Evolutionary conservation across 2,888 invertebrate genomes (phyloP), one percentile per base, ranked within the genome.

Genomic region (Cacoxenus indagator): DNA sequence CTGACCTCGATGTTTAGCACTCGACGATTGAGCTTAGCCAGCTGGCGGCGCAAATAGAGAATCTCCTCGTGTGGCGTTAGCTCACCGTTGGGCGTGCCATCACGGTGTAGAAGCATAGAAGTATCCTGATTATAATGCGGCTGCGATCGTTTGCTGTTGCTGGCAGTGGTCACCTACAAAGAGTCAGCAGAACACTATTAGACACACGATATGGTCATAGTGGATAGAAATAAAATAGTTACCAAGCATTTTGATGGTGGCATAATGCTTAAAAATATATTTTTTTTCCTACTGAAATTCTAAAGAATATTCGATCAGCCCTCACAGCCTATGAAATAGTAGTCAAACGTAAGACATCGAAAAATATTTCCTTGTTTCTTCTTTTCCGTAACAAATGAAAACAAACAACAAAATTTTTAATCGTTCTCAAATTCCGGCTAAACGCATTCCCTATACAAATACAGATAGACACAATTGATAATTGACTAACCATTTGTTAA

Each of bases 1-100:
- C 96, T 96, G 72, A 96, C 91, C 89, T 97, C 97, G 73, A 97
- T 91, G 5, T 94, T 92, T 90, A 96, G 92, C 8, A 97, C 93
- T 22, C 97, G 92, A 61, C 96, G 91, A 86, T 96, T 95, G 73
- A 97, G 87, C 86, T 96, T 96, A 24, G 95, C 94, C 82, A 97
- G 91, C 88, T 96, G 96, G 62, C 94, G 91, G 71, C 96, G 91
- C 80, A 96, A 90, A 88, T 96, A 94, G 55, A 94, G 90, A 67
- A 96, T 90, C 89, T 96, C 96, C 88, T 96, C 96, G 72, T 93
- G 90, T 8, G 93, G 92, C 72, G 93, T 89, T 67, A 92, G 90
- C 83, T 94, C 94, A 31, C 90, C 90, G 82, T 91, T 90, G 31
- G 94, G 93, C 27, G 93, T 94, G 67, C 91, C 91, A 83, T 93